Conservation (phyloP, 2,797 vertebrate genomes). For the Hirundo rustica region DNA sequence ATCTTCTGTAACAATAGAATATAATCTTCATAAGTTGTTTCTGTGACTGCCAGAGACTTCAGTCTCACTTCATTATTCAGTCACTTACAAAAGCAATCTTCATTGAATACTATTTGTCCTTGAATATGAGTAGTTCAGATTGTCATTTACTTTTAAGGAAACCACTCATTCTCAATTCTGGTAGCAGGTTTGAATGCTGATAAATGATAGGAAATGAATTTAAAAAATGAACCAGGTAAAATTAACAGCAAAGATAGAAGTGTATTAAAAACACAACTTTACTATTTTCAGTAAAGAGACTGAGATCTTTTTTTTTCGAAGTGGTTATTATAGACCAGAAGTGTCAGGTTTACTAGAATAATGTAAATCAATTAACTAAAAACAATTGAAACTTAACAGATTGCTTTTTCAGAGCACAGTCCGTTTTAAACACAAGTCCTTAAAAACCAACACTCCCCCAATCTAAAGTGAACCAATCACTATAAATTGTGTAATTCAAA, state of each 20-base stretch:
- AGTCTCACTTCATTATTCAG: constrained; percentile 5
- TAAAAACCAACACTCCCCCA: constrained; percentile 20
- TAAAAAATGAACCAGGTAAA: background rate
- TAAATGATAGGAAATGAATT: background rate
- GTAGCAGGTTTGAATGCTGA: background rate
- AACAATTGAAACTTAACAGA: constrained; percentile 8
- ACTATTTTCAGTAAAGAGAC: constrained; percentile 3
- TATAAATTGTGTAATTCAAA: background rate
- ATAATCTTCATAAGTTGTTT: background rate
- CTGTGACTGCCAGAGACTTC: background rate
- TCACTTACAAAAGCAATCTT: background rate
- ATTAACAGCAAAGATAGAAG: background rate
- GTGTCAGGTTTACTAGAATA: constrained; percentile 28
- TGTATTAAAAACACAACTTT: background rate
- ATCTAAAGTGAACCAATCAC: background rate
- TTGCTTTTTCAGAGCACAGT: constrained; percentile 30
- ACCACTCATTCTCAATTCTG: background rate
- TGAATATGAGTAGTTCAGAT: constrained; percentile 5
- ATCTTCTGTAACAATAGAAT: background rate
- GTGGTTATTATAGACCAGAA: constrained; percentile 34
- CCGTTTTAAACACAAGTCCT: constrained; percentile 27
- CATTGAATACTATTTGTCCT: background rate
- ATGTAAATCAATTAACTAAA: constrained; percentile 47
- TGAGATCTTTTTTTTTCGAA: constrained; percentile 23
- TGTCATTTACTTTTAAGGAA: background rate